Evolutionary conservation across 1,140 invertebrate genomes (phyloP).

Genomic region (Arion vulgaris): DNA sequence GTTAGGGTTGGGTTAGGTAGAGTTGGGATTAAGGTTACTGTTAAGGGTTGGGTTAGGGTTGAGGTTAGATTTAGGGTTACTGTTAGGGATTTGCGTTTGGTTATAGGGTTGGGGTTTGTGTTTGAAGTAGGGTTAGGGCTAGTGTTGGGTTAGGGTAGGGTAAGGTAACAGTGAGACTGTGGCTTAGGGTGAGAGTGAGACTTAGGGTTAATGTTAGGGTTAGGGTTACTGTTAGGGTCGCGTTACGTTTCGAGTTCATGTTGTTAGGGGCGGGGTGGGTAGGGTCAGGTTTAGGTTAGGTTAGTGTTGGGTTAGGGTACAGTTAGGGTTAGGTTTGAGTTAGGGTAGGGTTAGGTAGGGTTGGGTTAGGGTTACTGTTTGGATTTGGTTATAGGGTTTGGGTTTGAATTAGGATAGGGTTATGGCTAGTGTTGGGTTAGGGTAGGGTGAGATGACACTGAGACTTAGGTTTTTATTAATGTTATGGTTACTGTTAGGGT

Average conservation of each 20-base stretch:
- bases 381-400: constrained; percentile 29
- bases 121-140: constrained; percentile 44
- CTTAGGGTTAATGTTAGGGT: no score
- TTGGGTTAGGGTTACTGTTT: not conserved
- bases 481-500: constrained; percentile 41
- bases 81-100: constrained; percentile 1
- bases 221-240: constrained; percentile 18
- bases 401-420: constrained; percentile 40
- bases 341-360: constrained; percentile 21
- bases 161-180: no score
- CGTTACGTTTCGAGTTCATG: no score
- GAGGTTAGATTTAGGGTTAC: constrained; percentile 17
- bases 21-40: constrained; percentile 36
- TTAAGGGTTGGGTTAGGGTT: not conserved
- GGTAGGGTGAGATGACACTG: constrained; percentile 39
- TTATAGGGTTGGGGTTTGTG: constrained; percentile 40
- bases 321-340: constrained; percentile 37
- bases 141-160: not conserved
- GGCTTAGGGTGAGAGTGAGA: no score
- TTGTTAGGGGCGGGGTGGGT: no score
- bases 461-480: constrained; percentile 35
- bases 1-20: constrained; percentile 46
- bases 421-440: constrained; percentile 34
- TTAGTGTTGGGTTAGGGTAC: constrained; percentile 32
- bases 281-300: constrained; percentile 35